Evolutionary conservation across 2,888 invertebrate species (phyloP), one percentile per base, ranked within the genome.

Genomic region (Pelosia muscerda): DNA sequence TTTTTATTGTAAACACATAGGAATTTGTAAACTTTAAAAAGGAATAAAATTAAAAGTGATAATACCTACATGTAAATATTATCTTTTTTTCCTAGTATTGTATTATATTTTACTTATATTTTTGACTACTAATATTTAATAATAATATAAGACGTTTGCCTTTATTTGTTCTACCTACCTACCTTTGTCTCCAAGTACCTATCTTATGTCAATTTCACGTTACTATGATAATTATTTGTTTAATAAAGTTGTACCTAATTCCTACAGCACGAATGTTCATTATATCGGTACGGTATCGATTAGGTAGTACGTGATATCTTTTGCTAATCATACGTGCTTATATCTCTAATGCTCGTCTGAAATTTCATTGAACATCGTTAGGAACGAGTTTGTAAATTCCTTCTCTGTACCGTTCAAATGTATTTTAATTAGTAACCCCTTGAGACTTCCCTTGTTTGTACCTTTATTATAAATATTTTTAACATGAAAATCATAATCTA

Each of bases 271-370:
- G 34, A 19, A 13, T 15, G 38, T 38, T 84, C 84, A 85, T 87
- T 84, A 84, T 85, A 79, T 71, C 74, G 71, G 77, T 75, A 79
- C 62, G 84, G 86, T 82, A 81, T 84, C 81, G 76, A 75, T 42
- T 42, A 42, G 19, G 67, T 85, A 91, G 67, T 85, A 91, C 91
- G 92, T 91, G 92, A 92, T 88, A 78, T 74, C 84, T 86, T 88
- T 91, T 82, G 84, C 70, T 84, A 90, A 84, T 59, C n/a, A 63
- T 66, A 64, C 64, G 70, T 61, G 66, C 19, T 34, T n/a, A 15
- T 57, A 54, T 69, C 57, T 57, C 19, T 49, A 61, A 65, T 67
- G 60, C 56, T 65, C 66, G 58, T 59, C 55, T 67, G 66, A 65
- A 63, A 63, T 68, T 49, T 57, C 31, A 49, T 57, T 28, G 26